Base-by-base conservation (phyloP, 2,797 vertebrate genomes). In the Pelobates cultripes region DNA sequence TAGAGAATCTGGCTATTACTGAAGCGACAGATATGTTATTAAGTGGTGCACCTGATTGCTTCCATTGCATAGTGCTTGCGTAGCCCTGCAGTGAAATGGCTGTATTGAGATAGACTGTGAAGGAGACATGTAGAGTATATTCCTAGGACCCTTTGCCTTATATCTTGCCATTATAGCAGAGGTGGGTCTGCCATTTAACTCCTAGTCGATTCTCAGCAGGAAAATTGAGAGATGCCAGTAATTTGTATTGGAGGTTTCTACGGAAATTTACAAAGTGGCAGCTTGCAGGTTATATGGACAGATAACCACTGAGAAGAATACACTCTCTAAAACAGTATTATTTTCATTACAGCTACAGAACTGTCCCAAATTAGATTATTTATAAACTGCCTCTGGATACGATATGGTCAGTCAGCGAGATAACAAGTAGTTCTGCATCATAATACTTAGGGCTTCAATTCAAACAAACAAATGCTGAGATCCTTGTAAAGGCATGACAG, bases 21-120 rank as follows among this genome's bases (percentile, higher is more conserved):
- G 57, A 81, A 75, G 79, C 60, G 79, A 76, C 72, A 76, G 14
- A 41, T 63, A 67, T 72, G n/a, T 70, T 82, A 82, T 82, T 72
- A 82, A 72, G 60, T 72, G 57, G 68, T 7, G 42, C 73, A 72
- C 80, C 71, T 77, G 43, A 81, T 81, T 81, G 60, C 57, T 64
- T 40, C 77, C 67, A 77, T 73, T 77, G 69, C 69, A 67, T 53
- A 68, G 55, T 73, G 41, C 66, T 64, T 8, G 41, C 17, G 28
- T 77, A 72, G 47, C 70, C 79, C 70, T 60, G 70, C 45, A 28
- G 70, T 68, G 75, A 82, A 77, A 70, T 51, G 3, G 13, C 66
- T 82, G 66, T 76, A 57, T 57, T 67, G 44, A 12, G 60, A 47
- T 41, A 67, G 10, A 67, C 80, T 55, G 80, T 66, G 73, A 71